Conservation (phyloP, 2,113 vertebrate genomes). For the Lophochroa leadbeateri region DNA sequence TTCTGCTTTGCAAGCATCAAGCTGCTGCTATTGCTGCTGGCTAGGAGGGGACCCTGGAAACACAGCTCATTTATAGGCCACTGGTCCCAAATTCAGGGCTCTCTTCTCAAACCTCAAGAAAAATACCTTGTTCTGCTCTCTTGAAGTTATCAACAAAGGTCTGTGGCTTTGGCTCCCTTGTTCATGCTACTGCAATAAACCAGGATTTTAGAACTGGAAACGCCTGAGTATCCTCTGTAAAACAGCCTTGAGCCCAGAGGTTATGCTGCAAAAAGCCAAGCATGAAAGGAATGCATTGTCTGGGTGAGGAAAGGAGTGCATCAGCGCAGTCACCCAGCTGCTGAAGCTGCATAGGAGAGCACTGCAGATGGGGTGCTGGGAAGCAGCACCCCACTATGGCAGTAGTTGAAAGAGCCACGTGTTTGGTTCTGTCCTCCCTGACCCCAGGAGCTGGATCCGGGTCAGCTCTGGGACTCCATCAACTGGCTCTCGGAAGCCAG, state of each 20-base stretch:
- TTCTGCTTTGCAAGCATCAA: not conserved
- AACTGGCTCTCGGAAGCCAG: not conserved
- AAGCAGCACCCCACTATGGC: not conserved
- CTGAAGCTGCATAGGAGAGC: not conserved
- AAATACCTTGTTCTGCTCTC: not conserved
- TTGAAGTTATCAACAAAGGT: not conserved
- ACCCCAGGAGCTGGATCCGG: not conserved
- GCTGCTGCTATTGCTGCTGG: not conserved
- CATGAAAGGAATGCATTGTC: not conserved
- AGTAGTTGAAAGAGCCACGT: not conserved
- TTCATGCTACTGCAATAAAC: not conserved
- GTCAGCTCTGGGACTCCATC: not conserved
- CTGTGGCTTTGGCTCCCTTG: slow-evolving; percentile 23
- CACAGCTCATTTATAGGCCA: not conserved
- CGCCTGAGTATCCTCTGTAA: not conserved
- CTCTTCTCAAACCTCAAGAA: not conserved
- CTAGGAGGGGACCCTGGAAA: not conserved
- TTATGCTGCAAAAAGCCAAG: not conserved
- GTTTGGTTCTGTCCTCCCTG: not conserved
- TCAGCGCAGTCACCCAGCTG: not conserved
- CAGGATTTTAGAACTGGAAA: not conserved
- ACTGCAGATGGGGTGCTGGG: not conserved
- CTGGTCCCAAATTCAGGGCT: not conserved
- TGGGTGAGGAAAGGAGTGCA: not conserved
- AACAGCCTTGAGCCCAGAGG: not conserved